Base-by-base conservation (phyloP, 1,140 invertebrate genomes). In the Hycleus cichorii region DNA sequence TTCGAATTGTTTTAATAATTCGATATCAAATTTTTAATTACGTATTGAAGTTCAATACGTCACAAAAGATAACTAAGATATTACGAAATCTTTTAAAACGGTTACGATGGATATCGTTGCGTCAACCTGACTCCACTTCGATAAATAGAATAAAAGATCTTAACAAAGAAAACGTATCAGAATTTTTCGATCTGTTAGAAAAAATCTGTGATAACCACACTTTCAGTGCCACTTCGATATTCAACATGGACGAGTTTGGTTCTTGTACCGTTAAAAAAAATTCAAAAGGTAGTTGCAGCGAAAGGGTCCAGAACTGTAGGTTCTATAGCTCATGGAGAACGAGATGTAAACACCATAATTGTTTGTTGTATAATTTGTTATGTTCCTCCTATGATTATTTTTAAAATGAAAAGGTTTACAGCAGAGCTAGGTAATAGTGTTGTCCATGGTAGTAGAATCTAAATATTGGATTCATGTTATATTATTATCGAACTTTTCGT, bases 111-210 rank as follows among this genome's bases (percentile, higher is more conserved):
- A n/a, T n/a, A 45, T 66, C 66, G 8, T 46, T 77, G 42, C 60
- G 75, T 55, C 63, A 54, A 53, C 70, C 76, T 38, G 71, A 80
- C 63, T 60, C 68, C 26, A 78, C 75, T 11, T 75, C 69, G 39
- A 43, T 76, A 11, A 66, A 69, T 4, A 60, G 73, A 57, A 66
- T 67, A 10, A 64, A 59, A 56, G 70, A 72, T 4, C 76, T 77
- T 51, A 74, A 72, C 52, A 65, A 64, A 59, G 49, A 66, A 32
- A 64, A 66, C 48, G 65, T 72, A 8, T 38, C 67, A 27, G n/a
- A 62, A 12, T 71, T 72, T 58, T 73, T 69, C 58, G 52, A 65
- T 47, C 51, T 62, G 27, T 57, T 69, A n/a, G 58, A 64, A 58
- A 32, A 63, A 24, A 61, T 68, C 5, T 51, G 69, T 24, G 60